phyloP scores from a whole-genome alignment of 2,113 vertebrate species.

The Maccullochella peelii region DNA sequence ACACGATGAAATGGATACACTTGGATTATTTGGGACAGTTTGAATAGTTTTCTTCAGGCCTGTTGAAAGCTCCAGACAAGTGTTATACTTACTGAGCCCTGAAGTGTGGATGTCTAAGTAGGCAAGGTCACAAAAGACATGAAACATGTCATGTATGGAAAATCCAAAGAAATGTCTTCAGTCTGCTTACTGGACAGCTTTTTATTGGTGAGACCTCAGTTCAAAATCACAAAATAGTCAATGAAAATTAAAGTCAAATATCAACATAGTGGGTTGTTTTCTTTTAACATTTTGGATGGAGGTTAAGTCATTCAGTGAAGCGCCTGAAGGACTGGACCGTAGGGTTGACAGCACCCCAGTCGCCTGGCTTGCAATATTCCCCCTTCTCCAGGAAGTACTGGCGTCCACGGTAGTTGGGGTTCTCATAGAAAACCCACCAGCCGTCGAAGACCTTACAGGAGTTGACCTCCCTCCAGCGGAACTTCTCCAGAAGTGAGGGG shows the following conservation, averaged over 20 bases:
- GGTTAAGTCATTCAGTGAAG: conserved; percentile 70
- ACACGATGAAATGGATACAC: background rate
- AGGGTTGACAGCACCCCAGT: conserved; percentile 90
- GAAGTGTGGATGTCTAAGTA: background rate
- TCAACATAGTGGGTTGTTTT: background rate
- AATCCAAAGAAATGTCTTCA: background rate
- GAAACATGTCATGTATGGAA: background rate
- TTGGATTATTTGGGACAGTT: background rate
- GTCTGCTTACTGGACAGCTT: conserved; percentile 60
- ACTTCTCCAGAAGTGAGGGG: conserved; percentile 89
- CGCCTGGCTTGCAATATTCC: conserved; percentile 90
- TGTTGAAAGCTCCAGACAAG: background rate
- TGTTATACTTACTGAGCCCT: background rate
- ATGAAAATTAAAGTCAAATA: background rate
- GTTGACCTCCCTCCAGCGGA: conserved; percentile 89
- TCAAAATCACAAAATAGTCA: conserved; percentile 42
- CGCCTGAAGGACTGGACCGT: conserved; percentile 91
- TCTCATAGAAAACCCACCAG: conserved; percentile 94
- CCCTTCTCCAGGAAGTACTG: conserved; percentile 95
- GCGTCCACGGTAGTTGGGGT: conserved; percentile 91
- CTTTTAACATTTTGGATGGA: background rate
- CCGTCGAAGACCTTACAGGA: conserved; percentile 93
- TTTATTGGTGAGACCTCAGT: conserved; percentile 78
- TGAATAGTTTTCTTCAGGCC: background rate
- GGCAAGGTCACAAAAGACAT: background rate